Evolutionary conservation across 2,797 vertebrate species (phyloP), one percentile per base, ranked within the genome.

Genomic region (Miichthys miiuy): DNA sequence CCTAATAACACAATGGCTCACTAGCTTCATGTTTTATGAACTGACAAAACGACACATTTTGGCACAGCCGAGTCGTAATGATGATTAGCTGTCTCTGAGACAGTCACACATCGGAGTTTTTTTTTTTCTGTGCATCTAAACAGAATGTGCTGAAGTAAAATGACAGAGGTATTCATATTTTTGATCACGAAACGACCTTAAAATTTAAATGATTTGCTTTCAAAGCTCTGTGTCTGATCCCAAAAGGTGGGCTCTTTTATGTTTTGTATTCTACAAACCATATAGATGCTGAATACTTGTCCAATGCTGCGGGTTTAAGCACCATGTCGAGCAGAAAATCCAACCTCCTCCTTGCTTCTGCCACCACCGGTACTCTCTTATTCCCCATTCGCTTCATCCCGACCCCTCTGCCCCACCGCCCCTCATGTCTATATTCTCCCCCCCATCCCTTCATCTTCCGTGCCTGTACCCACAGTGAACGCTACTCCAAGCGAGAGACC

Each of bases 401-500:
- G 2, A 87, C 79, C 77, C 71, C 47, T 72, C 34, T 38, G 34
- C 34, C 34, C 34, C 34, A 13, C 75, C 77, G 72, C 63, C 80
- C 71, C 66, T 72, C 81, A 70, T 74, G 55, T 75, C 80, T 46
- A 55, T 64, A 72, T 50, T 14, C 58, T 2, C 42, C 34, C 69
- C 58, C 66, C 65, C 65, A 13, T 77, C 65, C 83, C 87, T 89
- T 88, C 68, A 91, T 87, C 86, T 87, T 88, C 80, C 75, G 50
- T 64, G 77, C 68, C 80, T 76, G 52, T 23, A 58, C 71, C 79
- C 66, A 55, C 77, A 68, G 78, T 63, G 79, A 87, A 83, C 54
- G 30, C 72, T 56, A 54, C 82, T 88, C 81, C 70, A 75, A 58
- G 68, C 80, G 63, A 84, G 89, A 81, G 82, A 44, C 80, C 58